Evolutionary conservation across 2,888 invertebrate species (phyloP).

Genomic region (Drosophila ustulata): DNA sequence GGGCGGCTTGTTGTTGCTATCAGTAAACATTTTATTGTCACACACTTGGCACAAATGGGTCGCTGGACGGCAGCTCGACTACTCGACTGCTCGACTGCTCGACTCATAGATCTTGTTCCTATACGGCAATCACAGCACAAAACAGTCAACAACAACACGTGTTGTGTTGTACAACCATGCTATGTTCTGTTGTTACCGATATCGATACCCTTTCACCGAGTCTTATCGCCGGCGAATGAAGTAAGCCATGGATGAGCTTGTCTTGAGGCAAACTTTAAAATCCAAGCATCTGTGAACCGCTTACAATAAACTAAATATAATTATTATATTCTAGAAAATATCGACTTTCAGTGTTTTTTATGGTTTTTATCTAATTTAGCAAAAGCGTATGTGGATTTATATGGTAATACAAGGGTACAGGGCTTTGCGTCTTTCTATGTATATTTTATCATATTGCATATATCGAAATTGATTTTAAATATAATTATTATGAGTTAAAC

Average conservation of each 20-base stretch:
- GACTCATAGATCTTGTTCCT: conserved; percentile 63
- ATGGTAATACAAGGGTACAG: too few relatives aligned
- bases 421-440: too few relatives aligned
- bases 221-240: conserved; percentile 34
- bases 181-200: conserved; percentile 19
- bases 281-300: background rate
- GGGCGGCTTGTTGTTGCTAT: conserved; percentile 60
- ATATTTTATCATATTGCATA: too few relatives aligned
- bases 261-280: background rate
- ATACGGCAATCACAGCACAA: conserved; percentile 72
- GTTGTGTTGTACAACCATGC: conserved; percentile 39
- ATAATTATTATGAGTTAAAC: too few relatives aligned
- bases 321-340: too few relatives aligned
- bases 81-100: background rate
- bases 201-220: conserved; percentile 47
- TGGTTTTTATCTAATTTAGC: too few relatives aligned
- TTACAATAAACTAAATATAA: background rate
- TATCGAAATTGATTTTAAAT: too few relatives aligned
- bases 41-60: conserved; percentile 78
- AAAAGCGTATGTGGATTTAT: too few relatives aligned
- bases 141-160: conserved; percentile 69
- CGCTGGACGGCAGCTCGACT: conserved; percentile 27
- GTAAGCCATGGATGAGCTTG: background rate
- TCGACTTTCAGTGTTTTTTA: too few relatives aligned
- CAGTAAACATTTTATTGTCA: conserved; percentile 82